A percentile compares a stretch with the other conserved stretches of the same genome.
These are phyloP conservation scores for Anoplopoma fimbria DNA, from an alignment of 2,113 vertebrate genomes.

Conservation along the genomic window DNA sequence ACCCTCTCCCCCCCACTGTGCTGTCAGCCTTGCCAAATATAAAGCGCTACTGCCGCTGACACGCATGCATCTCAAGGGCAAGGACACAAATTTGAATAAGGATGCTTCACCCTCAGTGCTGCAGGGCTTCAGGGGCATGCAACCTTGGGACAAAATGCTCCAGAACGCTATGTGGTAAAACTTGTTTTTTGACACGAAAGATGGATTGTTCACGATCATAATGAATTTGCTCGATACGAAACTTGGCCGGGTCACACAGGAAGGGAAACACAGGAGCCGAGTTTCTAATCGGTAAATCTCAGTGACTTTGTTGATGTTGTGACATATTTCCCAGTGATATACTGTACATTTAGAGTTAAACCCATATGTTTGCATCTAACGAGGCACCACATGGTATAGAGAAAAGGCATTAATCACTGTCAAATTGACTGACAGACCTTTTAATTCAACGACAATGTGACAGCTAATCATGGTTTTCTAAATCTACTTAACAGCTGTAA, in stretches of 20 bases:
- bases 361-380: slow-evolving; percentile 13
- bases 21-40: slow-evolving; percentile 63
- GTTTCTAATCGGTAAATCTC: background rate
- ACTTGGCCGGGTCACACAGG: background rate
- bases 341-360: background rate
- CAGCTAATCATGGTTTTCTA: slow-evolving; percentile 60
- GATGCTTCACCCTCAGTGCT: slow-evolving; percentile 52
- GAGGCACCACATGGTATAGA: slow-evolving; percentile 5
- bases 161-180: background rate
- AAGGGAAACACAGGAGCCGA: background rate
- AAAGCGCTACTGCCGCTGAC: slow-evolving; percentile 47
- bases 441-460: slow-evolving; percentile 38
- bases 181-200: background rate
- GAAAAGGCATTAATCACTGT: slow-evolving; percentile 40
- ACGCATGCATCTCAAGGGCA: slow-evolving; percentile 58
- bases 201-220: slow-evolving; percentile 22
- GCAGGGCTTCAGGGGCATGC: slow-evolving; percentile 36
- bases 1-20: background rate
- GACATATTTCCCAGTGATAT: background rate
- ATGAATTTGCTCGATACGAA: background rate
- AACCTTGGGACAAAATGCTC: slow-evolving; percentile 19
- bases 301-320: background rate
- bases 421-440: slow-evolving; percentile 55
- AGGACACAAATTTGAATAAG: slow-evolving; percentile 63
- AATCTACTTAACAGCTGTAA: slow-evolving; percentile 36